Evolutionary conservation across 2,888 invertebrate genomes (phyloP), one percentile per base, ranked within the genome.

Genomic region (Parasteatoda lunata): DNA sequence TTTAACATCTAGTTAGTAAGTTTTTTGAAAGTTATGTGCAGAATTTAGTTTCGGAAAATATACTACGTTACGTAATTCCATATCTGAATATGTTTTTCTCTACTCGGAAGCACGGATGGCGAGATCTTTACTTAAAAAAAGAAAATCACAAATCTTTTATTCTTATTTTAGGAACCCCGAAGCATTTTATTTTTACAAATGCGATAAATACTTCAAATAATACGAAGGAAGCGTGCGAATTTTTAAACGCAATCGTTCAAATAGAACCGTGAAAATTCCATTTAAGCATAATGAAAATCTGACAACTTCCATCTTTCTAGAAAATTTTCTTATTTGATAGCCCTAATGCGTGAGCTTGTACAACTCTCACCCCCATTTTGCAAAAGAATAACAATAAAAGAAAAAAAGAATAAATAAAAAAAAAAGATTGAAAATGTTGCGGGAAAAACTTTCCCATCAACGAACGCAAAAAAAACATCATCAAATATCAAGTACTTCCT

Each of bases 401-500:
- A 54, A 54, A 59, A 59, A 59, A 13, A 8, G n/a, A n/a, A n/a
- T n/a, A n/a, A 59, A 59, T n/a, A n/a, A 59, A 13, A 59, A 59
- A 59, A 30, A 30, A 30, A 8, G n/a, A 59, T n/a, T 59, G 59
- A 59, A 59, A 59, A 59, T 9, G 59, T 13, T 13, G 72, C 11
- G 49, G 54, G 52, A 72, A 52, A 52, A 72, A 72, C 9, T 59
- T 49, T 49, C 77, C 68, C 54, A 80, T 73, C 66, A 77, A 54
- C 52, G 65, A 54, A n/a, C n/a, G n/a, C n/a, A n/a, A 52, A 49
- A 77, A 84, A 30, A 77, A 65, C 72, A 84, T 72, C 83, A 84
- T 84, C 84, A 77, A 72, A 84, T 77, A 77, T 84, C 77, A 77
- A 84, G 70, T 77, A 77, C 77, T 77, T 77, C 77, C 64, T 84